Base-by-base conservation (phyloP, 1,140 invertebrate genomes). In the Littorina saxatilis region DNA sequence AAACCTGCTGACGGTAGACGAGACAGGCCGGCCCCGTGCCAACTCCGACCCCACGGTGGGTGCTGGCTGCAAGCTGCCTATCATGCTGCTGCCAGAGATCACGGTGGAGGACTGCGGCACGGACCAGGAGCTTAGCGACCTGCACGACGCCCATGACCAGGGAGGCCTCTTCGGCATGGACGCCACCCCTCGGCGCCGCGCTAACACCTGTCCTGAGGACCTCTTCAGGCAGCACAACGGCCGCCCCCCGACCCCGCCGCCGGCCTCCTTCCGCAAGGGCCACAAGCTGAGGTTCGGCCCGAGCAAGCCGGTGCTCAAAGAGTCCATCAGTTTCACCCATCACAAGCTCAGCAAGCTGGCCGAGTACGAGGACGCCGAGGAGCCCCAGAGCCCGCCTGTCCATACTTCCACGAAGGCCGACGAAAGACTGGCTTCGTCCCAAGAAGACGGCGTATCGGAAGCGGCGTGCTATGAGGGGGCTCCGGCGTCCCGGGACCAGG, bases 191-290 rank as follows among this genome's bases (percentile, higher is more conserved):
- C 66, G 79, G 3, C 79, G 27, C 13, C 66, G 79, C 40, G n/a
- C 79, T 17, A 73, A 80, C 68, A 80, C 79, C 37, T 80, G 79
- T 50, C 79, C 79, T 2, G 79, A 80, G 27, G 79, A 80, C 52
- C 72, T 81, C 50, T 81, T 75, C 73, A 17, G 55, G 20, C 2
- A 32, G 61, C n/a, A 11, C 2, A 61, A 23, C 52, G 52, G 43
- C 20, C 50, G 52, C 3, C 80, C 74, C 20, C 43, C 55, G 0
- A 61, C 74, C 20, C 80, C 74, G 2, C 73, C 74, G 11, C 72
- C 74, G 7, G 1, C 23, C 32, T 17, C 63, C 23, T 55, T 43
- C 29, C 55, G 47, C 20, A 76, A 76, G 29, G 35, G 37, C 23
- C 39, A 27, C 15, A 20, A 23, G 11, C 43, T 37, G n/a, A 73